Base-by-base conservation (phyloP, 64 coral and sea anemone genomes). In the Porites australiensis region DNA sequence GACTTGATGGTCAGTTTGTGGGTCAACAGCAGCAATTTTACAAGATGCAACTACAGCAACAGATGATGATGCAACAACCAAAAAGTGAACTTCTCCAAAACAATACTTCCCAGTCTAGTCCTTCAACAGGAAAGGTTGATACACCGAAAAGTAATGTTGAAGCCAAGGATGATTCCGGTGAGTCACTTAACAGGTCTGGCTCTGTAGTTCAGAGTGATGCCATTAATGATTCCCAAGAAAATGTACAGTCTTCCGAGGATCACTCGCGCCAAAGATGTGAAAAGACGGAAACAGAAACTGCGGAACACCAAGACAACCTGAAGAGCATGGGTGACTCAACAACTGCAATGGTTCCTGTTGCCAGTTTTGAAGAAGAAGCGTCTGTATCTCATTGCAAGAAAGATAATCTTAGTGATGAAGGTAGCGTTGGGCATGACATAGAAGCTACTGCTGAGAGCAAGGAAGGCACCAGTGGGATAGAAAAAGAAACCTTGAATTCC, bases 21-120 rank as follows among this genome's bases (percentile, higher is more conserved):
- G 92, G 94, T 91, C 90, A 92, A 68, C 95, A 98, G 58, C 95
- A 98, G 23, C 92, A 94, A 47, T 82, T 98, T 1, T 94, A 91
- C 57, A 89, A 86, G 64, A 98, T 98, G 67, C 95, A 94, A 68
- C 54, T 98, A 13, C 95, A 97, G 44, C 95, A 98, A 65, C 95
- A 97, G 23, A 79, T 93, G 54, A 13, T 92, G 19, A 87, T 93
- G 82, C 88, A 93, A 44, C 90, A 94, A 44, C 95, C 94, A 58
- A 92, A 90, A 82, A 84, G 37, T 48, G 81, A 84, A 51, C 16
- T 82, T 90, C 53, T 82, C 21, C 51, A 75, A 37, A 62, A 86
- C 57, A 79, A 60, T 54, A 75, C 13, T 70, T 6, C 44, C 69
- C 81, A 65, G 73, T 22, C 79, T 46, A 54, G 72, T 83, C 55